Evolutionary conservation across 2,797 vertebrate genomes (phyloP), one percentile per base, ranked within the genome.

Genomic region (Lepidocolaptes lacrymiger): DNA sequence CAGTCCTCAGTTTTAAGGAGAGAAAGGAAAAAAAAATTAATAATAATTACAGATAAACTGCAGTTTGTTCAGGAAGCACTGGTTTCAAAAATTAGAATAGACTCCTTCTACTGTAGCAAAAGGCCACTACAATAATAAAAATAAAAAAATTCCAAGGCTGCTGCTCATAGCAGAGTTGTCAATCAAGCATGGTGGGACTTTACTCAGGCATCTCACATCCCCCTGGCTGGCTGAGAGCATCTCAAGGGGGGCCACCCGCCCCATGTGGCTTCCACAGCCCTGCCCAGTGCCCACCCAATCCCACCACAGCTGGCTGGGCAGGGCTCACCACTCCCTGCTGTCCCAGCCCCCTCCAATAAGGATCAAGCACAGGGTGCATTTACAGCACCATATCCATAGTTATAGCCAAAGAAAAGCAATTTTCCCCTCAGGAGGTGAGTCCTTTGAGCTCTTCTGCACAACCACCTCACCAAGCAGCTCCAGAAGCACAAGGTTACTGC

Each of bases 191-290:
- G 2, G 39, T 12, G 56, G 28, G 36, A 77, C 36, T 3, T 13
- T 8, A 1, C 36, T 34, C 14, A 1, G 36, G 21, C 3, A 0
- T 21, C 22, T 16, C 2, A 1, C 4, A 0, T 7, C 14, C 1
- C 14, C 32, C 46, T 2, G 20, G 10, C 37, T 39, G 23, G 28
- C 41, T 5, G 2, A 20, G 6, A 56, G 63, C 21, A 12, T 30
- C 14, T 34, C 14, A 8, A 5, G 41, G 32, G 27, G 0, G 2
- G 10, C 41, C 16, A 22, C 56, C 48, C 2, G 0, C 5, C 43
- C 46, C 12, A 0, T 1, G 6, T 4, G 5, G 12, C 30, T 16
- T 44, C 16, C 61, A 6, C 10, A 3, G 9, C 4, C 26, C 58
- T 61, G 23, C 23, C 69, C 61, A 39, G 12, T 14, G 20, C 7